Evolutionary conservation across 2,888 invertebrate species (phyloP).

Genomic region (Synergus umbraculus): DNA sequence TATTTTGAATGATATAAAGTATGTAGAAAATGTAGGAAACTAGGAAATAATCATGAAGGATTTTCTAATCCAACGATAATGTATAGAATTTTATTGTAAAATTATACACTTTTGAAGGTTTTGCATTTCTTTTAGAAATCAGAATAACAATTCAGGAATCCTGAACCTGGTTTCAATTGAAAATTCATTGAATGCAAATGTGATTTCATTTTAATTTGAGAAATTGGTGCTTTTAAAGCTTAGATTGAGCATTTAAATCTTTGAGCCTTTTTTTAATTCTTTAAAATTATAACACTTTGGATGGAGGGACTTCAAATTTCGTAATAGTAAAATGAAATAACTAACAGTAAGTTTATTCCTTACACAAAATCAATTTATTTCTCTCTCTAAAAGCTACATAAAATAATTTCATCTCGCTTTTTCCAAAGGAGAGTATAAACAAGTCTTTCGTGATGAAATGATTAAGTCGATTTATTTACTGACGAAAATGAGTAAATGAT

Average conservation of each 20-base stretch:
- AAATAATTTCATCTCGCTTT: slow-evolving; percentile 1
- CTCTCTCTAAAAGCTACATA: slow-evolving; percentile 5
- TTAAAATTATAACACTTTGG: too few relatives aligned
- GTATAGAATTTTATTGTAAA: not conserved
- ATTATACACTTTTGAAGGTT: not conserved
- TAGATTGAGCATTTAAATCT: too few relatives aligned
- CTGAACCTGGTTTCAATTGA: too few relatives aligned
- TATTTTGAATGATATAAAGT: not conserved
- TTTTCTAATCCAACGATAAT: slow-evolving; percentile 21
- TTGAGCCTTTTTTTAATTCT: too few relatives aligned
- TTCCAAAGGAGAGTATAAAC: slow-evolving; percentile 12
- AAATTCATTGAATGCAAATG: too few relatives aligned
- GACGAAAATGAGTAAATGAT: slow-evolving; percentile 11
- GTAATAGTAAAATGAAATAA: not conserved
- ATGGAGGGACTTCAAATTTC: too few relatives aligned
- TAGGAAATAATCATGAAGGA: not conserved
- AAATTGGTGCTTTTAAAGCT: too few relatives aligned
- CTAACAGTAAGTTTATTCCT: not conserved
- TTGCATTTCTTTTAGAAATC: too few relatives aligned
- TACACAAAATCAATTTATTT: slow-evolving; percentile 6
- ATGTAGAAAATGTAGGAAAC: not conserved
- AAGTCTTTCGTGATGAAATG: slow-evolving; percentile 26
- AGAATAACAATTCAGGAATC: too few relatives aligned
- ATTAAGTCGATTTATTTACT: slow-evolving; percentile 24
- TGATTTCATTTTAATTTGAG: too few relatives aligned